Evolutionary conservation across 1,140 invertebrate genomes (phyloP), one percentile per base, ranked within the genome.

Genomic region (Rhopalosiphum padi): DNA sequence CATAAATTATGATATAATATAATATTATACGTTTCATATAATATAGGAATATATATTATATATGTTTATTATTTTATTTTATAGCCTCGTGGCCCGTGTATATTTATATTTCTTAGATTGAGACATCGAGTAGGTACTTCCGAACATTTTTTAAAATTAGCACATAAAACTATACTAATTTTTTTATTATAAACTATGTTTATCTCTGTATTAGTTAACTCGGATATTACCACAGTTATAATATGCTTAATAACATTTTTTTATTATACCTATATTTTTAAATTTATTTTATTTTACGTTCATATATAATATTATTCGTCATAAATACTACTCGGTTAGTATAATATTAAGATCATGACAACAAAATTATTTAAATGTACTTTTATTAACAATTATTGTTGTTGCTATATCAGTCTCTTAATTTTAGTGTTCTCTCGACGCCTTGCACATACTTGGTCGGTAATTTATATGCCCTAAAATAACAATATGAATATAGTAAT

Each of bases 361-460:
- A 51, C 11, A 51, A 15, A 51, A 77, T 77, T 2, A 77, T 77
- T n/a, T 6, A n/a, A 43, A 85, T 3, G 83, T 85, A 85, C 0
- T 85, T 43, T 11, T 85, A 41, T 30, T 30, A 85, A 43, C 23
- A n/a, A n/a, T n/a, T 3, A 77, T 15, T 68, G 5, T 77, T 21
- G 15, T 77, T 87, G 5, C 5, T n/a, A 35, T 25, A 48, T 82
- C 35, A 82, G 48, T 91, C 53, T 55, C 55, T 93, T 46, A 94
- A 55, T 94, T 94, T 94, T 51, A 94, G 87, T 55, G 91, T 93
- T 48, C 93, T 83, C 87, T 94, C 94, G 4, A 94, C 68, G 86
- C 93, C 94, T 82, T 87, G 60, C 9, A 94, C 77, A 88, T 94
- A 94, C 41, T 94, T 94, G 41, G 94, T 94, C 41, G 94, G 94